Base-by-base conservation (phyloP, 2,113 vertebrate genomes). In the Carollia perspicillata region DNA sequence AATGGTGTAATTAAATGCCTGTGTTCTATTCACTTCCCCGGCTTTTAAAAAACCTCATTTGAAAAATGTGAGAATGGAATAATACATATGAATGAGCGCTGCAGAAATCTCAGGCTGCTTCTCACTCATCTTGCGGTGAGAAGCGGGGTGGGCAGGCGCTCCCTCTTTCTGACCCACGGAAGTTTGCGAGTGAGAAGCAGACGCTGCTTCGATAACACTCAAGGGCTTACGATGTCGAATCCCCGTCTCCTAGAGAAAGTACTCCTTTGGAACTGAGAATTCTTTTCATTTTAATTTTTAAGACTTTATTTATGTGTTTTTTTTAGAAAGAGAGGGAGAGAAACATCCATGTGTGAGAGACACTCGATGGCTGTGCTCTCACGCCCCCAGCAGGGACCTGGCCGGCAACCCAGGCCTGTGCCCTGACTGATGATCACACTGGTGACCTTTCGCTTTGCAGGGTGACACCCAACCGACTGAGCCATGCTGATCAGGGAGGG, bases 151-250 rank as follows among this genome's bases (percentile, higher is more conserved):
- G 10, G 28, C 60, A 13, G 33, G 33, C 16, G 63, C 30, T 6
- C 63, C 33, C 44, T 8, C n/a, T 2, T 33, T 37, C 49, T 8
- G 10, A 5, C 71, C 58, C 58, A 18, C 1, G 0, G 68, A 6
- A 1, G 26, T 47, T 35, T 22, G 16, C 20, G 1, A 20, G 16
- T 2, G 35, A 49, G 35, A 37, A 37, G 35, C 0, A 0, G 33
- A 33, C 47, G 16, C 84, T 26, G 58, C 26, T 20, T 1, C 35
- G 71, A 47, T 35, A 0, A 40, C 2, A 20, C 7, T 53, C 30
- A 2, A 11, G 87, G 65, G 28, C 77, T 47, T 6, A 3, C 6
- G 23, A 18, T 0, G 14, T 30, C 5, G 33, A 6, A 0, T 37
- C 33, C 6, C 33, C 14, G 8, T 55, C 65, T 55, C 30, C 58